phyloP scores from a whole-genome alignment of 2,797 vertebrate species.

The Pampus argenteus region DNA sequence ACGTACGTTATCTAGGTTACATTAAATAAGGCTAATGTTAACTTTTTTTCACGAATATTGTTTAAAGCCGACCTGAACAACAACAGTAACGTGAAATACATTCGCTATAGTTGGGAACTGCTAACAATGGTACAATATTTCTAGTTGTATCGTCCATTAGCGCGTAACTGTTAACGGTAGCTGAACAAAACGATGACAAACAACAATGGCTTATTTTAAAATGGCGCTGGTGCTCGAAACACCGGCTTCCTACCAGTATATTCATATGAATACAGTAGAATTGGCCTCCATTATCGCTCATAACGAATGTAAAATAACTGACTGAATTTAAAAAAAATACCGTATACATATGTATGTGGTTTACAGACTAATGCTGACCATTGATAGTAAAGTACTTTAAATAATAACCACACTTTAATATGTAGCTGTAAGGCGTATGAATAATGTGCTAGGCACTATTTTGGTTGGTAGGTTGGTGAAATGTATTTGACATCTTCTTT shows the following conservation, averaged over 20 bases:
- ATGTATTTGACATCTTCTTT: background rate
- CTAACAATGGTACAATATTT: slow-evolving; percentile 9
- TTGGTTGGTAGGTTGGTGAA: background rate
- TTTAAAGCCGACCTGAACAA: background rate
- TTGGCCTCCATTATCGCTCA: background rate
- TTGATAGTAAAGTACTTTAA: too few relatives aligned
- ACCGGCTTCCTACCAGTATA: slow-evolving; percentile 17
- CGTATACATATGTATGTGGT: too few relatives aligned
- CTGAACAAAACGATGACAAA: slow-evolving; percentile 42
- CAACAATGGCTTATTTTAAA: slow-evolving; percentile 56
- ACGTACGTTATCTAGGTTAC: background rate
- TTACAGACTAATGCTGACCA: too few relatives aligned
- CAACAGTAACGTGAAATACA: background rate
- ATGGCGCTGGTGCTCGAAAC: slow-evolving; percentile 54
- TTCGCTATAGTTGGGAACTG: background rate
- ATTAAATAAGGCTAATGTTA: background rate
- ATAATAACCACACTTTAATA: background rate
- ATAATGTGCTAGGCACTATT: background rate
- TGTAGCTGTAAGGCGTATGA: background rate
- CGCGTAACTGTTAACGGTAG: slow-evolving; percentile 3
- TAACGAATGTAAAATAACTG: too few relatives aligned
- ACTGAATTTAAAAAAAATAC: too few relatives aligned
- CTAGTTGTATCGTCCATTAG: slow-evolving; percentile 26
- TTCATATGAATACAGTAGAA: background rate
- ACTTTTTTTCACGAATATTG: background rate